Evolutionary conservation across 35 echinoderm and acorn worm species (phyloP), one percentile per base, ranked within the genome.

Genomic region (Antedon bifida): DNA sequence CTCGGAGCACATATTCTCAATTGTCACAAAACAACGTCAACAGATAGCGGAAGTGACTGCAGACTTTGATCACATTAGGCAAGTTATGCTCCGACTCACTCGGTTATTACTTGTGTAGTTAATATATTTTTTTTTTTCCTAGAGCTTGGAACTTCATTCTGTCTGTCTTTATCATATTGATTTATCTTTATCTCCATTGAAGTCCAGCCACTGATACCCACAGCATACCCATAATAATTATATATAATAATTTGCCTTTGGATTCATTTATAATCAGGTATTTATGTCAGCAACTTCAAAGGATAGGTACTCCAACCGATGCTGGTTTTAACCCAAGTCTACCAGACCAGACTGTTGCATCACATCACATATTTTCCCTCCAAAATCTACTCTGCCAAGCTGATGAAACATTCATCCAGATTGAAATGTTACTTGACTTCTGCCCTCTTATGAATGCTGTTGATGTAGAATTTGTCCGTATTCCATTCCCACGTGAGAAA

Each of bases 1-100:
- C 46, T 75, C 89, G 30, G 93, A 96, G 46, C 93, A 96, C 74
- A 79, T 96, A 16, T 78, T 86, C 0, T 74, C 75, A 1, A 55
- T 96, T 16, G 77, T 82, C 0, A 11, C 74, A 0, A 56, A 91
- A 29, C 93, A 96, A 64, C 85, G 89, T 55, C 73, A 83, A 77
- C 42, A 88, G 19, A 85, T 96, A 32, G 79, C 86, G 39, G n/a
- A 35, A 46, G 34, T 91, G 21, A 73, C 86, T n/a, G 74, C 74
- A 26, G 81, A 85, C 9, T 56, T 90, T 46, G 64, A 83, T 34
- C 64, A 56, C 31, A 81, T 87, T 0, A 87, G 91, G 91, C 89
- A 83, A 75, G 78, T 34, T n/a, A n/a, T n/a, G n/a, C n/a, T n/a
- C 73, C 0, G 34, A 29, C 36, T n/a, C n/a, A n/a, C n/a, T n/a